These are phyloP conservation scores for Thaumatotibia leucotreta DNA, from an alignment of 1,140 invertebrate species.

Conservation along the genomic window DNA sequence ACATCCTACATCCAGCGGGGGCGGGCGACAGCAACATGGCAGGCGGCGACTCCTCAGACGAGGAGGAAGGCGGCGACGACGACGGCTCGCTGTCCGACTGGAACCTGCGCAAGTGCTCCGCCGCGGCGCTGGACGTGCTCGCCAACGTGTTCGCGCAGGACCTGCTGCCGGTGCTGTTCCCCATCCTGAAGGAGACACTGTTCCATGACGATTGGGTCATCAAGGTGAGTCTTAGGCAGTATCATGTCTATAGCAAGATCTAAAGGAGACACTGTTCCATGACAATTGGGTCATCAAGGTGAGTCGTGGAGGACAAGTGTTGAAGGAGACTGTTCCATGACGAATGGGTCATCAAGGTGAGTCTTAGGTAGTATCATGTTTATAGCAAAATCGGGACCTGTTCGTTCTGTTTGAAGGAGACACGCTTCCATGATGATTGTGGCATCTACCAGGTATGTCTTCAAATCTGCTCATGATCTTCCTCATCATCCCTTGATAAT, in stretches of 20 bases:
- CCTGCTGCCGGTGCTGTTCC: conserved; percentile 94
- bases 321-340: conserved; percentile 98
- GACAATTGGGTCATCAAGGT: no score
- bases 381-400: no score
- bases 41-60: conserved; percentile 83
- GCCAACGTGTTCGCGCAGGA: conserved; percentile 98
- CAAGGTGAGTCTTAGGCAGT: no score
- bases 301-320: no score
- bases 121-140: conserved; percentile 97
- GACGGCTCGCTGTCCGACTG: conserved; percentile 96
- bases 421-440: no score
- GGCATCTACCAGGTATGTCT: no score
- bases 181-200: conserved; percentile 97
- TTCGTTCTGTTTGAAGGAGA: no score
- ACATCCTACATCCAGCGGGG: conserved; percentile 77
- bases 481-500: no score
- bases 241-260: no score
- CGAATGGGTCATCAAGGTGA: conserved; percentile 98
- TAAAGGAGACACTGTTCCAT: no score
- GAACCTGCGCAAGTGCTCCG: conserved; percentile 99
- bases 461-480: no score
- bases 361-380: no score
- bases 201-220: conserved; percentile 98
- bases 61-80: conserved; percentile 90
- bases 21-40: conserved; percentile 71